Evolutionary conservation across 1,140 invertebrate genomes (phyloP), one percentile per base, ranked within the genome.

Genomic region (Cydia strobilella): DNA sequence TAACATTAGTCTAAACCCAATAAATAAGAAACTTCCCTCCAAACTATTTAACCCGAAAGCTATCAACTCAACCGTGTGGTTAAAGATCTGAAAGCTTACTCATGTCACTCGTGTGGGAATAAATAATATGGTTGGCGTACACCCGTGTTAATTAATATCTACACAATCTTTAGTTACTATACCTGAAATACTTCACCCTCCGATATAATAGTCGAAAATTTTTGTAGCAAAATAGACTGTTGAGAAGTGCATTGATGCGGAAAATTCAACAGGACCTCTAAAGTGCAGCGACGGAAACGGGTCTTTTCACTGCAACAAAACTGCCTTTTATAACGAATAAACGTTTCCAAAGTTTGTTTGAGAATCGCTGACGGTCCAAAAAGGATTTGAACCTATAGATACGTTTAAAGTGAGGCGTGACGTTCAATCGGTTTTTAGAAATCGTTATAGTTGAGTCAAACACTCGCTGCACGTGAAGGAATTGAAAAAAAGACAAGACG

Each of bases 161-260:
- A 6, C 31, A 27, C 3, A 42, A 42, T 10, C 9, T 1, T 10
- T 12, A 42, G 12, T 10, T 42, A 42, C 42, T 2, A 42, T 42
- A 89, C 90, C 88, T 92, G 90, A 86, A 81, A 87, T 7, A 92
- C 90, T 35, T 84, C 86, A 12, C 90, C 90, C 75, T 90, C 88
- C 6, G 90, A 92, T 0, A 90, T 79, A 54, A 92, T 88, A 1
- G 87, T 84, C 3, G 90, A 89, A 66, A 87, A 92, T 71, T 89
- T 89, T 63, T 92, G 89, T 39, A 92, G 74, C 3, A 80, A 84
- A 9, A 84, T 77, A 0, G 89, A 85, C 20, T 89, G 82, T 1
- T 86, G 80, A 39, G 84, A 78, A 0, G 80, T 76, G 62, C 89
- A 91, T 3, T 78, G 78, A 15, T 77, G 45, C 6, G 75, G 71